These are phyloP conservation scores for Anguilla obscura DNA, from an alignment of 2,797 vertebrate species.

Conservation along the genomic window DNA sequence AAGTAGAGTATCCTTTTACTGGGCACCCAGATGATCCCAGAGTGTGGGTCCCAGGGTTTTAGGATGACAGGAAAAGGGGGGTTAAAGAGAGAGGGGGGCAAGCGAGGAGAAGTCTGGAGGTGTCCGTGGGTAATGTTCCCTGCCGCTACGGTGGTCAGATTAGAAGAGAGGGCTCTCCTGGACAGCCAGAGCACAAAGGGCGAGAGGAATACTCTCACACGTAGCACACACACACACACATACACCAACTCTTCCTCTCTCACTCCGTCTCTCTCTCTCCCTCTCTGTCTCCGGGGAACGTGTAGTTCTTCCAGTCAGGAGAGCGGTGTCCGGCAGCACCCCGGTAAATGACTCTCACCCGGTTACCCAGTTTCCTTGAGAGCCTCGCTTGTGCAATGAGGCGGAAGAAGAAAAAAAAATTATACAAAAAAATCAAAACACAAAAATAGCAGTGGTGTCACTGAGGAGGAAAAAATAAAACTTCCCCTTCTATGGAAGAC, in stretches of 20 bases:
- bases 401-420: neutral
- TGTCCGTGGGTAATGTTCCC: neutral
- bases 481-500: neutral
- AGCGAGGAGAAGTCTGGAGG: neutral
- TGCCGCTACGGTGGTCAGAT: neutral
- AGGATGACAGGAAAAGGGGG: neutral
- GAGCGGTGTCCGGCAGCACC: neutral
- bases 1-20: neutral
- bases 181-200: slow-evolving; percentile 26
- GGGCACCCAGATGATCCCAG: neutral
- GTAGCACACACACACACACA: slow-evolving; percentile 13
- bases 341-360: neutral
- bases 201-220: slow-evolving; percentile 21
- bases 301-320: neutral
- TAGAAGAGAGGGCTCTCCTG: neutral
- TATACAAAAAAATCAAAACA: neutral
- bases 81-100: neutral
- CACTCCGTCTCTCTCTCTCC: neutral
- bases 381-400: neutral
- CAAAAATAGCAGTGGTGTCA: neutral
- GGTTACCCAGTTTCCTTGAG: neutral
- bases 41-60: neutral
- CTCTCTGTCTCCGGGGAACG: neutral
- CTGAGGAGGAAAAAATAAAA: neutral
- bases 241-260: slow-evolving; percentile 57